Evolutionary conservation across 1,140 invertebrate species (phyloP).

Genomic region (Himalopsyche phryganea): DNA sequence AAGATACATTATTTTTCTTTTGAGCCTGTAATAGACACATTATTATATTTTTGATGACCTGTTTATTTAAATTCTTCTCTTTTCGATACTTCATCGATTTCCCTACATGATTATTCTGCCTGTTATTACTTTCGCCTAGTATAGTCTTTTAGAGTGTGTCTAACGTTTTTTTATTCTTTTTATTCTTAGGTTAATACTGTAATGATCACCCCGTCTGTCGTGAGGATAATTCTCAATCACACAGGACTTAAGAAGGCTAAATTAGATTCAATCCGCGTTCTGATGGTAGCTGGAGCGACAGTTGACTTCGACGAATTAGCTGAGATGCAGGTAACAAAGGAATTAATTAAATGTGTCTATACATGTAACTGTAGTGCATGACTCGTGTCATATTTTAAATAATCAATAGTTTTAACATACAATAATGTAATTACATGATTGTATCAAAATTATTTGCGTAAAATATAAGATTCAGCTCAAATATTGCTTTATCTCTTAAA

Average conservation of each 20-base stretch:
- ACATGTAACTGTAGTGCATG: too few relatives aligned
- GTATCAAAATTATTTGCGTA: too few relatives aligned
- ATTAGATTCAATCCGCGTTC: conserved; percentile 5
- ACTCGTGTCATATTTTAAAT: too few relatives aligned
- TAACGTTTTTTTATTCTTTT: not conserved
- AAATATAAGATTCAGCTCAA: too few relatives aligned
- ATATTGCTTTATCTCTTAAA: too few relatives aligned
- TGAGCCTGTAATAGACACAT: too few relatives aligned
- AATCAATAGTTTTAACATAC: too few relatives aligned
- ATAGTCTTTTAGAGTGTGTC: not conserved
- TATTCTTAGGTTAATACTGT: conserved; percentile 5
- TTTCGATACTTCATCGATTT: not conserved
- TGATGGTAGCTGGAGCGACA: conserved; percentile 19
- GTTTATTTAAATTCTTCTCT: too few relatives aligned
- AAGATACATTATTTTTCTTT: too few relatives aligned
- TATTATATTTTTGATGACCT: too few relatives aligned
- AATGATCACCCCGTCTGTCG: conserved; percentile 10
- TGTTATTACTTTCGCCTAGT: not conserved
- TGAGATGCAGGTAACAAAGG: not conserved
- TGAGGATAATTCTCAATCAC: conserved; percentile 12
- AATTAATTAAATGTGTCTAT: too few relatives aligned
- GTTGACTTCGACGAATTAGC: conserved; percentile 10
- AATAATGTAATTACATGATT: too few relatives aligned
- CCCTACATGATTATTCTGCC: not conserved
- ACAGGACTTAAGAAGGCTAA: not conserved